Evolutionary conservation across 2,113 vertebrate species (phyloP), one percentile per base, ranked within the genome.

Genomic region (Podilymbus podiceps): DNA sequence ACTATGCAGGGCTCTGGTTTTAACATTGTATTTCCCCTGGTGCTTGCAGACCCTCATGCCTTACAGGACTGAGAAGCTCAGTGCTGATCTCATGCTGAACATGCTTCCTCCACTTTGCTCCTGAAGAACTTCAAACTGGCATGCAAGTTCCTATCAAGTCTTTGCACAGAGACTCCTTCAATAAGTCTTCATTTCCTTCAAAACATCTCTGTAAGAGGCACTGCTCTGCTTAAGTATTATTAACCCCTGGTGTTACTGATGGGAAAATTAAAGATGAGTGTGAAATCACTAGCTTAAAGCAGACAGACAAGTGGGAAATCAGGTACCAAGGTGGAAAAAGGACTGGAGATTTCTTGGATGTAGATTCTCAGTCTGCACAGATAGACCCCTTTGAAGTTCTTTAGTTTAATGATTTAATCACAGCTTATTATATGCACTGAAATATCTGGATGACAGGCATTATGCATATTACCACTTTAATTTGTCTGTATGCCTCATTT

Each of bases 391-490:
- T 73, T 89, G 72, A 94, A 92, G 86, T 81, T 90, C 56, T 95
- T 93, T 15, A 80, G 71, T 88, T 77, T 93, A 93, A 92, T 92
- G 66, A 76, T 87, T 92, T 96, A 95, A 96, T 92, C 78, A 71
- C 73, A 72, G 60, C 18, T 95, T 93, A 90, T 85, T 80, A 90
- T 63, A 88, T 67, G 83, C 69, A 82, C 80, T 88, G 76, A 89
- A 89, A 89, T 95, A 92, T 42, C 81, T 85, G 62, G 74, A 82
- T 96, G 90, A 58, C 67, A 92, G 89, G 58, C 74, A 89, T 68
- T 50, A 85, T 59, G 62, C 58, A 53, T 92, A 92, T 82, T 89
- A 73, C 73, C 71, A 79, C 80, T 91, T 64, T 46, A 93, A 80
- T 60, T 69, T 82, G 77, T 66, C 80, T 92, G 21, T 62, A 35